These are phyloP conservation scores for Orthosia gracilis DNA, from an alignment of 2,888 invertebrate species.

Conservation along the genomic window DNA sequence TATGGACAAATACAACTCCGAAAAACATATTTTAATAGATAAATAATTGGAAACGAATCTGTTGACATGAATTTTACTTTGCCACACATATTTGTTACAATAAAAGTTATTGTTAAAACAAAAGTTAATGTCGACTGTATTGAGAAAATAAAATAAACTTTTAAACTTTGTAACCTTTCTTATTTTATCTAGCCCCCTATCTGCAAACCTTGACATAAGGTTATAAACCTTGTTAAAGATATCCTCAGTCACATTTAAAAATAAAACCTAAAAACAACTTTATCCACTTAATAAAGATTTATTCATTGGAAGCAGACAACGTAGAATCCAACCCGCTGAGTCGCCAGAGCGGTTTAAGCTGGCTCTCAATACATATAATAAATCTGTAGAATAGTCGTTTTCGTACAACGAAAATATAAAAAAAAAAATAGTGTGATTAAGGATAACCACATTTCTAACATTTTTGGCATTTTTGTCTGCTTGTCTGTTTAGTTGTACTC, in stretches of 20 bases:
- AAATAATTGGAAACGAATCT: conserved; percentile 25
- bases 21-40: conserved; percentile 12
- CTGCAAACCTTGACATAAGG: neutral
- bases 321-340: no score
- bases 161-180: conserved; percentile 51
- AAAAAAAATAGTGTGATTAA: no score
- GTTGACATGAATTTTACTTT: conserved; percentile 28
- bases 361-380: no score
- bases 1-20: conserved; percentile 43
- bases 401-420: no score
- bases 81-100: conserved; percentile 50
- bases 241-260: neutral
- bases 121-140: conserved; percentile 80
- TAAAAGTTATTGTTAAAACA: conserved; percentile 65
- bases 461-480: no score
- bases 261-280: neutral
- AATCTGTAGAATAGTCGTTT: no score
- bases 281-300: no score
- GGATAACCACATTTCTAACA: no score
- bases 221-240: neutral
- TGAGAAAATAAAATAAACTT: conserved; percentile 83
- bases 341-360: no score
- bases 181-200: conserved; percentile 35
- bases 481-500: no score
- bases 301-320: no score